These are phyloP conservation scores for Neomicropteryx cornuta DNA, from an alignment of 1,140 invertebrate species.

Conservation along the genomic window DNA sequence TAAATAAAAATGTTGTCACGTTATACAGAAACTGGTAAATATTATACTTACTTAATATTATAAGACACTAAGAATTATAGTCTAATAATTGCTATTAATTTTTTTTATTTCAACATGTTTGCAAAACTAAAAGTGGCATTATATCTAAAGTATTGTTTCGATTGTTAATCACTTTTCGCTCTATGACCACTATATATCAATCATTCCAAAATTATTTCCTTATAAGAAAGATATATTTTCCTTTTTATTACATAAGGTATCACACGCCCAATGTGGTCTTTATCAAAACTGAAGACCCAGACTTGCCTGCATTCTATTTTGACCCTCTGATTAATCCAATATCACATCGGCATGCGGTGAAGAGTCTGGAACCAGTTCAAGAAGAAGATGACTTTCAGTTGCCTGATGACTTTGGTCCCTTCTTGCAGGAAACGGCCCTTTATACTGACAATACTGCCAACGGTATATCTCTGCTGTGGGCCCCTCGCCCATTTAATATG, in stretches of 20 bases:
- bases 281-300: constrained; percentile 99
- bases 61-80: too few species aligned
- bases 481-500: constrained; percentile 94
- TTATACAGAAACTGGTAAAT: constrained; percentile 12
- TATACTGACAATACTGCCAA: constrained; percentile 99
- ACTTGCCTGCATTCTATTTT: constrained; percentile 98
- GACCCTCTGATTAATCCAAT: constrained; percentile 99
- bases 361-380: constrained; percentile 71
- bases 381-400: constrained; percentile 94
- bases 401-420: constrained; percentile 81
- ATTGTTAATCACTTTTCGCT: too few species aligned
- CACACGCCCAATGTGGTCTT: constrained; percentile 98
- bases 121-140: too few species aligned
- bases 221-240: too few species aligned
- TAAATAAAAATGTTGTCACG: too few species aligned
- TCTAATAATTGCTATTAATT: too few species aligned
- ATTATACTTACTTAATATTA: constrained; percentile 5
- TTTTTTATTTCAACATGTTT: too few species aligned
- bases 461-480: constrained; percentile 97
- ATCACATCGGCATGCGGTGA: constrained; percentile 85
- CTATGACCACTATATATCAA: too few species aligned
- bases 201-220: too few species aligned
- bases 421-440: constrained; percentile 88
- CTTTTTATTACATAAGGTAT: constrained; percentile 74
- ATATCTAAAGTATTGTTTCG: too few species aligned